phyloP scores from a whole-genome alignment of 2,113 vertebrate genomes.

The Equus przewalskii region DNA sequence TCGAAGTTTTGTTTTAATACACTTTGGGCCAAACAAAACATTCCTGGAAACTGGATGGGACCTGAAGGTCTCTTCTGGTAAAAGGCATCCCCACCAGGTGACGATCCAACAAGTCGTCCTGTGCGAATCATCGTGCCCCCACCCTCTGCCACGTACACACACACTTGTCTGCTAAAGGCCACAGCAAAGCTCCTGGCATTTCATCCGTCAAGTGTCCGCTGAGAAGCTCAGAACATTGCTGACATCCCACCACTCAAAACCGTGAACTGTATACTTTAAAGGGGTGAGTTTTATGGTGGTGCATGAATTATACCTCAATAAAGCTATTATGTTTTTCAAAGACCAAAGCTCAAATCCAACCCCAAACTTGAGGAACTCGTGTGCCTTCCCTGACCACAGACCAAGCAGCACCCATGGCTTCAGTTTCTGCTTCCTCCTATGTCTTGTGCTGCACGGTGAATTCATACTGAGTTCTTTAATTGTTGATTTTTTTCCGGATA shows the following conservation, averaged over 20 bases:
- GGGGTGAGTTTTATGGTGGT: neutral
- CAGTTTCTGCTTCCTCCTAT: conserved; percentile 78
- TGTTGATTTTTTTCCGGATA: conserved; percentile 88
- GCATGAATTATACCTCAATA: neutral
- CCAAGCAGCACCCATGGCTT: conserved; percentile 65
- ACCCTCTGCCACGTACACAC: neutral
- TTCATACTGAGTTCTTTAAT: conserved; percentile 87
- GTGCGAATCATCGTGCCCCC: too few relatives aligned
- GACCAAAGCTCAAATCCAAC: neutral
- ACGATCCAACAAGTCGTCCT: neutral
- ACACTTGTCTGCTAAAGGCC: too few relatives aligned
- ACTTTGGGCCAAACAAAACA: neutral
- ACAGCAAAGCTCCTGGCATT: neutral
- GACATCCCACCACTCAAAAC: neutral
- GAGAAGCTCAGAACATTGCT: neutral
- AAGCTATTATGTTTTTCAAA: neutral
- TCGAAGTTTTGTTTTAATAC: neutral
- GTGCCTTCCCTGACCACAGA: neutral
- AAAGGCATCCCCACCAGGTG: neutral
- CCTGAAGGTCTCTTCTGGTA: neutral
- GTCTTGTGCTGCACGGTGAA: conserved; percentile 77
- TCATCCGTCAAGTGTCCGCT: neutral
- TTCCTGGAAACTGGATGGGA: neutral
- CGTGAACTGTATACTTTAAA: too few relatives aligned
- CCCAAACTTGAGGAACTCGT: neutral